Evolutionary conservation across 2,797 vertebrate species (phyloP).

Genomic region (Darevskia nairensis): DNA sequence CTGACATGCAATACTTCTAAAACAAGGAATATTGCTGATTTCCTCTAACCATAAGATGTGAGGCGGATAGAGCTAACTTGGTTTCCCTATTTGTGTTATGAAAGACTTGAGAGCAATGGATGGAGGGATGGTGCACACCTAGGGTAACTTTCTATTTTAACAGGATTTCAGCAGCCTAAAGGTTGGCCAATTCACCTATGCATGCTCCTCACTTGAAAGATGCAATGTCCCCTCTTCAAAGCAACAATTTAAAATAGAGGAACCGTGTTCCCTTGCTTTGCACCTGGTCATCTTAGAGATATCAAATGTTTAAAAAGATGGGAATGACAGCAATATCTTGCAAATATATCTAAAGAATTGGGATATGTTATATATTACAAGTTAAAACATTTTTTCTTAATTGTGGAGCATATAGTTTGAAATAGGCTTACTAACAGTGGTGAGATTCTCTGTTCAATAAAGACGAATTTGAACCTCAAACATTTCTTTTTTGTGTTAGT

Average conservation of each 20-base stretch:
- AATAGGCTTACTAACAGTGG: slow-evolving; percentile 21
- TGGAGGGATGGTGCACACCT: not conserved
- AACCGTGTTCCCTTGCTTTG: too few species aligned
- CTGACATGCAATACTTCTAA: slow-evolving; percentile 23
- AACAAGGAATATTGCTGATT: not conserved
- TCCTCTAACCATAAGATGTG: not conserved
- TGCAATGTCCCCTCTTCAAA: not conserved
- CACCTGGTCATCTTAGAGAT: not conserved
- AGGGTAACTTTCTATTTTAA: not conserved
- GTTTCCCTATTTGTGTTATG: not conserved
- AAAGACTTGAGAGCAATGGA: not conserved
- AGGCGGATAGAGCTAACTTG: not conserved
- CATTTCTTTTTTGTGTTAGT: not conserved
- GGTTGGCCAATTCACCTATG: not conserved
- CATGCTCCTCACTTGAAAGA: not conserved
- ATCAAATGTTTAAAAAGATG: not conserved
- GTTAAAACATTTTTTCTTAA: not conserved
- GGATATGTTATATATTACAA: not conserved
- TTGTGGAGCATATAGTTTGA: not conserved
- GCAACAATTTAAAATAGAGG: too few species aligned
- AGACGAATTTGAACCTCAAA: not conserved
- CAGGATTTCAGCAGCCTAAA: not conserved
- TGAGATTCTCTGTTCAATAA: not conserved
- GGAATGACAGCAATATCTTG: not conserved
- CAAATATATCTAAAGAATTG: not conserved